Evolutionary conservation across 2,888 invertebrate species (phyloP).

Genomic region (Tridacna gigas): DNA sequence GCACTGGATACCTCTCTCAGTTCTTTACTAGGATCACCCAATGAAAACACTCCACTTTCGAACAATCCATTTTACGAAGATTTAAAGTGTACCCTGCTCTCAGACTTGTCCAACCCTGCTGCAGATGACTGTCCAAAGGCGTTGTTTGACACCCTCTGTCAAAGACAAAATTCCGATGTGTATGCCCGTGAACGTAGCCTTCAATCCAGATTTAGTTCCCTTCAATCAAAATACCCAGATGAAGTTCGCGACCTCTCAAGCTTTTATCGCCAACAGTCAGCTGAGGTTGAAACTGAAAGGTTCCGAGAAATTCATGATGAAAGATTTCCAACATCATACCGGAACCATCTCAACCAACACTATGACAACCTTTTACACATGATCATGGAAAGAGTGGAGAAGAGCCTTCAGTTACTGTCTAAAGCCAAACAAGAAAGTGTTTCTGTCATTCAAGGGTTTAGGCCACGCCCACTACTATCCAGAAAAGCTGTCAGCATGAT

Average conservation of each 20-base stretch:
- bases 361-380: constrained; percentile 68
- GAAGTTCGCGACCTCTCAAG: constrained; percentile 62
- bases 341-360: constrained; percentile 65
- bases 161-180: constrained; percentile 44
- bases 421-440: constrained; percentile 47
- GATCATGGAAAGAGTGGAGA: constrained; percentile 69
- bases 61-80: constrained; percentile 61
- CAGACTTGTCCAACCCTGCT: constrained; percentile 48
- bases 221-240: constrained; percentile 57
- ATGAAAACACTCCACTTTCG: constrained; percentile 38
- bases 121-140: constrained; percentile 54
- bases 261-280: constrained; percentile 66
- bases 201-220: constrained; percentile 55
- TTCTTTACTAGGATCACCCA: constrained; percentile 50
- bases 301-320: constrained; percentile 62
- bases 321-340: constrained; percentile 49
- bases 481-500: constrained; percentile 66
- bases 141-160: constrained; percentile 56
- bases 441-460: constrained; percentile 26
- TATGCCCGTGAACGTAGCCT: constrained; percentile 60
- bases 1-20: constrained; percentile 49
- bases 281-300: constrained; percentile 66
- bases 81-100: constrained; percentile 53
- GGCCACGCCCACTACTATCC: constrained; percentile 64
- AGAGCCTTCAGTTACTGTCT: constrained; percentile 55